A percentile compares a stretch with the other conserved stretches of the same genome.
phyloP scores from a whole-genome alignment of 2,113 vertebrate genomes.

The Lethenteron camtschaticum region DNA sequence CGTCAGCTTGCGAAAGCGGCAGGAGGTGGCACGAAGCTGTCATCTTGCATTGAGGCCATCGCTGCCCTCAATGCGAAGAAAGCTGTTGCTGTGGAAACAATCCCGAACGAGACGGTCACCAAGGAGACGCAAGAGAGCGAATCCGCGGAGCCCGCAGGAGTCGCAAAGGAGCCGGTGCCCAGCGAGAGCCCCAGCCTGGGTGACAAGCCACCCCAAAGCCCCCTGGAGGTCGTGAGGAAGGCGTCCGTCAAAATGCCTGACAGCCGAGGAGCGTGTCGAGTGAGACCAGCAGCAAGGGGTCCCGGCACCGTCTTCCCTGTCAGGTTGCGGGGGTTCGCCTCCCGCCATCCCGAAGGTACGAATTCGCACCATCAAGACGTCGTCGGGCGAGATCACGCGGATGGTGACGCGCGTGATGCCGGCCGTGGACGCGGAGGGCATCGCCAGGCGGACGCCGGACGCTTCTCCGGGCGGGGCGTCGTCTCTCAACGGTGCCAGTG shows the following conservation, averaged over 20 bases:
- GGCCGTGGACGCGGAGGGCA: constrained; percentile 37
- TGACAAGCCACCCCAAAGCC: constrained; percentile 44
- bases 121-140: constrained; percentile 21
- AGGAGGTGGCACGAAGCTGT: constrained; percentile 38
- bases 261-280: constrained; percentile 55
- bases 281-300: constrained; percentile 63
- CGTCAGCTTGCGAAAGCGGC: too few species aligned
- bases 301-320: constrained; percentile 30
- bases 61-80: constrained; percentile 72
- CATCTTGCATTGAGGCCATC: constrained; percentile 72
- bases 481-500: too few species aligned
- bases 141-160: constrained; percentile 26
- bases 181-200: constrained; percentile 26
- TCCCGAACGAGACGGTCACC: constrained; percentile 16
- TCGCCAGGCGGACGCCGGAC: too few species aligned
- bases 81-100: constrained; percentile 13
- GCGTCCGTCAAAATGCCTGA: constrained; percentile 30
- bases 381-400: constrained; percentile 79
- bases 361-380: constrained; percentile 96
- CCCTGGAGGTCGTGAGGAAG: constrained; percentile 50
- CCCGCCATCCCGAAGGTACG: constrained; percentile 85
- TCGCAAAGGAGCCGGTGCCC: constrained; percentile 24
- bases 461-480: too few species aligned
- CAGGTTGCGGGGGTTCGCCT: constrained; percentile 32
- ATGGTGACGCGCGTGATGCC: constrained; percentile 64